Conservation (phyloP, 2,888 invertebrate species). For the Acanthacorydalis orientalis region DNA sequence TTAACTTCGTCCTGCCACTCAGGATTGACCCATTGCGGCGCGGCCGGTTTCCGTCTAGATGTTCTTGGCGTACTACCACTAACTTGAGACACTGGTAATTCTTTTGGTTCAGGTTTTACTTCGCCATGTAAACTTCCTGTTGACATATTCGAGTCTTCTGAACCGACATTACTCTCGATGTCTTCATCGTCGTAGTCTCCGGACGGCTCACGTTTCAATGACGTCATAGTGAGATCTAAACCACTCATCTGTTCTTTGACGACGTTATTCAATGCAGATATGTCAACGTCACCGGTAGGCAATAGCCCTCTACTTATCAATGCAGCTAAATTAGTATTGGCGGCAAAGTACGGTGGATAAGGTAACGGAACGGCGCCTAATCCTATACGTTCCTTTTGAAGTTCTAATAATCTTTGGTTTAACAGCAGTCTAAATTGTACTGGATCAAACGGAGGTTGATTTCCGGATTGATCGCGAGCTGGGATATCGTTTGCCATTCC, state of each 20-base stretch:
- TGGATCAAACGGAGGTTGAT: slow-evolving; percentile 68
- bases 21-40: slow-evolving; percentile 95
- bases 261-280: slow-evolving; percentile 36
- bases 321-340: slow-evolving; percentile 59
- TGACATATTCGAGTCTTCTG: slow-evolving; percentile 39
- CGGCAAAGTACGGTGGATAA: slow-evolving; percentile 62
- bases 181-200: slow-evolving; percentile 68
- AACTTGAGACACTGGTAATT: slow-evolving; percentile 15
- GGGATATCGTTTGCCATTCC: slow-evolving; percentile 54
- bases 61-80: slow-evolving; percentile 24
- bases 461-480: slow-evolving; percentile 51
- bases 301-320: slow-evolving; percentile 51
- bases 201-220: slow-evolving; percentile 59
- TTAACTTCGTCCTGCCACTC: slow-evolving; percentile 60
- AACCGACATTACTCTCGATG: slow-evolving; percentile 57
- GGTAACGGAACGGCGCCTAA: slow-evolving; percentile 58
- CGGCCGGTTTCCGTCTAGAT: slow-evolving; percentile 80
- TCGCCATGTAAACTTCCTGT: slow-evolving; percentile 36
- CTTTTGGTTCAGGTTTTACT: slow-evolving; percentile 39
- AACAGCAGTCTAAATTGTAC: slow-evolving; percentile 78
- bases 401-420: slow-evolving; percentile 74
- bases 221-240: slow-evolving; percentile 72
- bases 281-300: slow-evolving; percentile 39
- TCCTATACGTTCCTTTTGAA: slow-evolving; percentile 73
- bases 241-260: slow-evolving; percentile 71